These are phyloP conservation scores for Calliopum simillimum DNA, from an alignment of 2,888 invertebrate genomes.

Conservation along the genomic window DNA sequence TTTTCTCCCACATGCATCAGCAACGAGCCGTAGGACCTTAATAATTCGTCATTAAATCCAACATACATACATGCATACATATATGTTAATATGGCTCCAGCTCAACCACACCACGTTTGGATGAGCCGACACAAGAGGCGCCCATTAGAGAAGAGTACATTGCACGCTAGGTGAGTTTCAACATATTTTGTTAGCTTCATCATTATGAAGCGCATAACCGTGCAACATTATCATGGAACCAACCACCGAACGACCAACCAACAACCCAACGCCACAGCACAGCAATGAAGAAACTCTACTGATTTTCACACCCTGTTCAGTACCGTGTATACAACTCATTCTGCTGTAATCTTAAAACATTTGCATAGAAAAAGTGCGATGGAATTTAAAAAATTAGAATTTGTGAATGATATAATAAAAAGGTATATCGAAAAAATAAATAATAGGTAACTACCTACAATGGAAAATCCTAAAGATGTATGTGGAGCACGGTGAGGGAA, in stretches of 20 bases:
- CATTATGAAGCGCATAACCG: constrained; percentile 29
- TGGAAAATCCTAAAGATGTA: too few species aligned
- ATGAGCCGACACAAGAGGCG: constrained; percentile 22
- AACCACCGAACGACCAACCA: constrained; percentile 8
- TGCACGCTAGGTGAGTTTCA: constrained; percentile 8
- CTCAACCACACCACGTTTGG: constrained; percentile 21
- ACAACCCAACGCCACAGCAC: constrained; percentile 11
- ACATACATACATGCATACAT: too few species aligned
- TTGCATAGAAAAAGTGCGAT: too few species aligned
- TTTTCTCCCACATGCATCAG: constrained; percentile 2
- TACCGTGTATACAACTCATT: constrained; percentile 27
- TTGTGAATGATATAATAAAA: too few species aligned
- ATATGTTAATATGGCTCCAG: too few species aligned
- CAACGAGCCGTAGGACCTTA: constrained; percentile 26
- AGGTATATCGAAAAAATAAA: too few species aligned
- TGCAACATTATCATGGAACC: neutral
- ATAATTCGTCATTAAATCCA: constrained; percentile 27
- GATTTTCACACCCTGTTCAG: constrained; percentile 27
- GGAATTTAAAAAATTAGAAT: too few species aligned
- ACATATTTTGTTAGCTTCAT: constrained; percentile 29
- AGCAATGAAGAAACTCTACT: constrained; percentile 1
- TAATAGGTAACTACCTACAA: too few species aligned
- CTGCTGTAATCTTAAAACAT: constrained; percentile 23
- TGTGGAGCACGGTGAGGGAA: too few species aligned
- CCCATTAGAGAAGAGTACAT: constrained; percentile 27